Evolutionary conservation across 2,888 invertebrate species (phyloP).

Genomic region (Ariolimax columbianus): DNA sequence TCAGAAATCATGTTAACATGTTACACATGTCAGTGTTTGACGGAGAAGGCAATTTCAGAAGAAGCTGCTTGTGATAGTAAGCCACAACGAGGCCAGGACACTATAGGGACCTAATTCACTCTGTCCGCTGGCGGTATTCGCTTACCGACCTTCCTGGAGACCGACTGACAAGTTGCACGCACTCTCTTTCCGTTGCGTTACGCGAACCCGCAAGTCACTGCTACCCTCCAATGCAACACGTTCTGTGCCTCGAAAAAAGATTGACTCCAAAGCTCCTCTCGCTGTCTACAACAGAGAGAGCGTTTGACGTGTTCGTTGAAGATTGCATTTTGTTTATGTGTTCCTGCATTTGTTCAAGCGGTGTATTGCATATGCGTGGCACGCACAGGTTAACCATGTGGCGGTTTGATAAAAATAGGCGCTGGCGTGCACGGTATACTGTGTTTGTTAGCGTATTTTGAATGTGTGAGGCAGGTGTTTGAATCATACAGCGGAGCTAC

Average conservation of each 20-base stretch:
- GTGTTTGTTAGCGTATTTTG: too few species aligned
- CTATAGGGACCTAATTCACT: background rate
- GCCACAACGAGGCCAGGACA: too few species aligned
- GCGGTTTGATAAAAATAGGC: too few species aligned
- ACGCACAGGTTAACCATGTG: too few species aligned
- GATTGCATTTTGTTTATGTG: background rate
- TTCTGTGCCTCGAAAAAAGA: background rate
- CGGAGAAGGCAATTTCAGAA: too few species aligned
- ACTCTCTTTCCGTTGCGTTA: background rate
- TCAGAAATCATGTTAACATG: too few species aligned
- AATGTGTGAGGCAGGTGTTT: too few species aligned
- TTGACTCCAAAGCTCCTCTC: background rate
- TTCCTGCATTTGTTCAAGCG: background rate
- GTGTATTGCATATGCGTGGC: background rate
- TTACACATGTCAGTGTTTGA: too few species aligned
- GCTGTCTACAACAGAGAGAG: background rate
- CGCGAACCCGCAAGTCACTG: background rate
- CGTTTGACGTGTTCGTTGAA: background rate
- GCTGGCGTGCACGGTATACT: too few species aligned
- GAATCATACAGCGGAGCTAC: too few species aligned
- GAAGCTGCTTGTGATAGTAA: too few species aligned
- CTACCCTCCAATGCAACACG: background rate
- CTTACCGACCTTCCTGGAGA: background rate
- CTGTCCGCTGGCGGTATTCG: background rate
- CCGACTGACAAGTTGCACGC: constrained; percentile 16